phyloP scores from a whole-genome alignment of 2,797 vertebrate genomes.

The Coregonus ussuriensis region DNA sequence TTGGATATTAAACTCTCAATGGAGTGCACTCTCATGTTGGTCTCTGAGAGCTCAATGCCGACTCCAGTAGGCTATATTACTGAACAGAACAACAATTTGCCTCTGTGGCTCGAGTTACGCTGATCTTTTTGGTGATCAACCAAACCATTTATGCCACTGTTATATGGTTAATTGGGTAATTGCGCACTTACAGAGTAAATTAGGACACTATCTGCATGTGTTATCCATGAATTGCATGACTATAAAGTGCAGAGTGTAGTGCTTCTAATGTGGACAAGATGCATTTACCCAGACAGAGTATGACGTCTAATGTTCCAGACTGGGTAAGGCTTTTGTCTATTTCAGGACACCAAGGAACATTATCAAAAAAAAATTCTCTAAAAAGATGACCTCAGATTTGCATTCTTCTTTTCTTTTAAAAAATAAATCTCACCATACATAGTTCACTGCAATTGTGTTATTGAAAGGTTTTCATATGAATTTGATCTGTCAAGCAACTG shows the following conservation, averaged over 20 bases:
- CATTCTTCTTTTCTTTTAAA: not conserved
- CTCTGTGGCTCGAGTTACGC: conserved; percentile 12
- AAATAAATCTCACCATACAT: not conserved
- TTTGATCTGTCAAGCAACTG: conserved; percentile 17
- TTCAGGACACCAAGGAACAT: not conserved
- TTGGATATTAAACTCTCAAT: conserved; percentile 16
- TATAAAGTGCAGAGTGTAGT: not conserved
- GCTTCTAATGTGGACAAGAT: not conserved
- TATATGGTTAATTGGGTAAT: conserved; percentile 30
- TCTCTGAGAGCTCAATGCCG: conserved; percentile 9
- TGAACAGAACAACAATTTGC: conserved; percentile 14
- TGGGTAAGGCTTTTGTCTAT: not conserved
- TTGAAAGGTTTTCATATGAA: not conserved
- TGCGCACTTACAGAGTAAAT: conserved; percentile 12
- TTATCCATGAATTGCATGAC: not conserved
- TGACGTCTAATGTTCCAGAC: not conserved
- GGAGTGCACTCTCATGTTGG: conserved; percentile 8
- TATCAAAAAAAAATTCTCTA: too few species aligned
- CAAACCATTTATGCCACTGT: conserved; percentile 3
- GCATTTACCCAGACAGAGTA: not conserved
- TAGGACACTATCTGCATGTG: not conserved
- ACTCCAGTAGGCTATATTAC: not conserved
- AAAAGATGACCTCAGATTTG: too few species aligned
- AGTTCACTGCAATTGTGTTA: not conserved
- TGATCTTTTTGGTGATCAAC: conserved; percentile 20